A percentile compares a stretch with the other conserved stretches of the same genome.
Conservation (phyloP, 2,113 vertebrate species). For the Xerus inauris region DNA sequence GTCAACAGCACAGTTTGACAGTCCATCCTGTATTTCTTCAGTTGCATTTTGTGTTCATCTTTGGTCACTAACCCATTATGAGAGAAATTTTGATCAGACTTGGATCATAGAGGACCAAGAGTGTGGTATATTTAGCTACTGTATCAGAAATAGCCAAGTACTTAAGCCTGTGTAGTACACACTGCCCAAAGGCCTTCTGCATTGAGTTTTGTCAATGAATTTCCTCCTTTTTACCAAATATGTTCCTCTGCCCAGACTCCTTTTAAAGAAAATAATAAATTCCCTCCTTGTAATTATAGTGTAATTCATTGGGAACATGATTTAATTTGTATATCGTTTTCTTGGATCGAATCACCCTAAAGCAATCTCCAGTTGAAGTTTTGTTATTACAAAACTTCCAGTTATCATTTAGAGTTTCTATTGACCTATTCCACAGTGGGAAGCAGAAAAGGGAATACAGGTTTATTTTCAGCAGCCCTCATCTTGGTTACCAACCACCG, state of each 20-base stretch:
- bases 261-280: slow-evolving; percentile 21
- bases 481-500: neutral
- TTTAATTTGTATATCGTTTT: slow-evolving; percentile 26
- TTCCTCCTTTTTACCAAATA: neutral
- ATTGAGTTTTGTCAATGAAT: neutral
- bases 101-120: neutral
- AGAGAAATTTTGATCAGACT: neutral
- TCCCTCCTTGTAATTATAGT: neutral
- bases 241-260: neutral
- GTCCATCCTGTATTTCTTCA: neutral
- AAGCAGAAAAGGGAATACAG: too few species aligned
- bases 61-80: neutral
- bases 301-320: neutral
- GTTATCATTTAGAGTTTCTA: neutral
- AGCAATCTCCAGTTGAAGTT: neutral
- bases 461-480: neutral
- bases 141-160: neutral
- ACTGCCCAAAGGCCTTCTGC: neutral
- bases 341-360: neutral
- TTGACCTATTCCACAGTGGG: neutral
- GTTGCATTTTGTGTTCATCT: neutral
- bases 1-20: neutral
- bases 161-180: neutral
- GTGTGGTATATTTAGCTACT: neutral
- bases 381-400: neutral